Evolutionary conservation across 2,797 vertebrate species (phyloP), one percentile per base, ranked within the genome.

Genomic region (Phaenicophaeus curvirostris): DNA sequence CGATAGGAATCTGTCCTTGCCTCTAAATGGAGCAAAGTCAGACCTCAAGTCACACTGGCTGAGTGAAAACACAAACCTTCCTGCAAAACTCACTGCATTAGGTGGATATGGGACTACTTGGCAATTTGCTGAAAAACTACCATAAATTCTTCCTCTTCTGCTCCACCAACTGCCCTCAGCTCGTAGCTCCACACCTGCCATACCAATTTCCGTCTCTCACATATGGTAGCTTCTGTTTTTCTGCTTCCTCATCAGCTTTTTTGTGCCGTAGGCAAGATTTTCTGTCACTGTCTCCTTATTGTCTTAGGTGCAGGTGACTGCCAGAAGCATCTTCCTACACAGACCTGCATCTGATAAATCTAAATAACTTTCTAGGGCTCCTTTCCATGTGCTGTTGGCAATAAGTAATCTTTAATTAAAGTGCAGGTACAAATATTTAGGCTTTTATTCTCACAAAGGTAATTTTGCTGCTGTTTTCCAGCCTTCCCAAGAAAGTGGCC

Each of bases 381-480:
- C 72, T 20, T 54, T 85, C 30, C 63, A 65, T 16, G 12, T 7
- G 24, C 63, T 85, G 24, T 42, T 5, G 1, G 42, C 44, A 87
- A 5, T 51, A 75, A 89, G 42, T 53, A 48, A 88, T 73, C 67
- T 90, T 87, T 37, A 80, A 82, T 83, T 61, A 85, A 87, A 84
- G 68, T 28, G 39, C 71, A 50, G 11, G 27, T 65, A 57, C 72
- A 95, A 92, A 85, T 72, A 80, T 42, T 95, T 79, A 13, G 12
- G 25, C 15, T 87, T 75, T 69, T 44, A 50, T 31, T 39, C 17
- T 0, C 23, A 42, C 50, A 68, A 83, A 92, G 66, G 89, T 89
- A 89, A 83, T 94, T 92, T 75, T 25, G 2, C 67, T 85, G 53
- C 54, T 83, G 57, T 85, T 94, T 95, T 77, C 72, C 79, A 93